Base-by-base conservation (phyloP, 2,797 vertebrate genomes). In the Sebastes alutus region DNA sequence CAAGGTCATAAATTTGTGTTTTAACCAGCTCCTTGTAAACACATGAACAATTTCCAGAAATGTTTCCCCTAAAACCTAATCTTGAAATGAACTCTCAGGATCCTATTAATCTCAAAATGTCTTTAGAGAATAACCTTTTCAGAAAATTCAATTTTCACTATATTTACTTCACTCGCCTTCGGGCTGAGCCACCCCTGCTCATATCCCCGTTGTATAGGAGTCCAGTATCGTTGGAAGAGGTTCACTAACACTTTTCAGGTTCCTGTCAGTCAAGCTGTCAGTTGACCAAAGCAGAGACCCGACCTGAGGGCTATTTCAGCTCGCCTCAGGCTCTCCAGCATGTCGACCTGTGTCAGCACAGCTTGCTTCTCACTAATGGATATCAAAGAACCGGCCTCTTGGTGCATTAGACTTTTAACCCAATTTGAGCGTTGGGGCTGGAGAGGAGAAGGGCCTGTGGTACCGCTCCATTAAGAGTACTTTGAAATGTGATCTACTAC, bases 321-420 rank as follows among this genome's bases (percentile, higher is more conserved):
- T 70, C 8, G 72, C 77, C 82, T 83, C 72, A 18, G 82, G 78
- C 89, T 82, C 89, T 49, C 29, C 80, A 72, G 70, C 78, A 54
- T 46, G 75, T 67, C 10, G 30, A 70, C 77, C 69, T 59, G 60
- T 84, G 80, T 93, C 85, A 82, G 82, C 77, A 62, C 77, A 59
- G 78, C 79, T 81, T 73, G 79, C 59, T 20, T 81, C 54, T 59
- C 79, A 29, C 84, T 92, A 92, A 90, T 87, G 83, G 87, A 82
- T 78, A 84, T 89, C 78, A 91, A 72, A 87, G 72, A 78, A 78
- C 60, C 22, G 4, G 70, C 65, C 72, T 78, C 60, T 63, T 60
- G 78, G 66, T 77, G 72, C 87, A 68, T 88, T 85, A 84, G 62
- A 89, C 81, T 67, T 89, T 87, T 84, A 89, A 87, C 84, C 56